Conservation (phyloP, 1,140 invertebrate species). For the Muscidifurax raptorellus region DNA sequence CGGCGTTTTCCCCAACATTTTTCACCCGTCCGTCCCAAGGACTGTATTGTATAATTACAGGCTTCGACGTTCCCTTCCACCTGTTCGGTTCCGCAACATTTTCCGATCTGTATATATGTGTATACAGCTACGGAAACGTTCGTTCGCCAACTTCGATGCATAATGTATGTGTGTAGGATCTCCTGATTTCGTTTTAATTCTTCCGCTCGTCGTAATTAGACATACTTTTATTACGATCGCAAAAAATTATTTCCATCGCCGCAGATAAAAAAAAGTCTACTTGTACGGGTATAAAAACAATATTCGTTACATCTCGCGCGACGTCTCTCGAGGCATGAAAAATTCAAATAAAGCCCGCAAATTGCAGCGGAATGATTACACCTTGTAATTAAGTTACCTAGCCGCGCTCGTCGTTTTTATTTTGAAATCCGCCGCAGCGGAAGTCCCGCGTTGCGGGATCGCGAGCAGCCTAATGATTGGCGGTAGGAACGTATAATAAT, state of each 20-base stretch:
- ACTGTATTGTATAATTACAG: constrained; percentile 17
- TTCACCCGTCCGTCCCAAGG: not conserved
- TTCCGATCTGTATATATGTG: too few relatives aligned
- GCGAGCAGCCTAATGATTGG: constrained; percentile 40
- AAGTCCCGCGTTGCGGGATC: constrained; percentile 28
- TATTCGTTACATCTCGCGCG: not conserved
- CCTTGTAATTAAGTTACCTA: constrained; percentile 47
- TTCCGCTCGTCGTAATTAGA: not conserved
- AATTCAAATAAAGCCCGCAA: constrained; percentile 32
- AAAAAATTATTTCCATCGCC: not conserved
- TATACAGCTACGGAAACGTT: not conserved
- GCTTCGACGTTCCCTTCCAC: not conserved
- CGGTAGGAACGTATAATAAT: not conserved
- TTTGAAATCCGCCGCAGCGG: constrained; percentile 24
- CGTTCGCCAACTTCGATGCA: not conserved
- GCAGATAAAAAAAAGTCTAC: not conserved
- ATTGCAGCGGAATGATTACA: constrained; percentile 40
- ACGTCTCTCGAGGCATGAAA: not conserved
- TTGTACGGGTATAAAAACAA: not conserved
- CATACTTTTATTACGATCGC: not conserved
- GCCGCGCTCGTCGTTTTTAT: not conserved
- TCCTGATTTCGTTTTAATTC: not conserved
- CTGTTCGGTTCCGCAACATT: not conserved
- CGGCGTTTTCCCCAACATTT: constrained; percentile 30
- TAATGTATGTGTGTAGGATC: not conserved